Conservation (phyloP, 2,888 invertebrate genomes). For the Cheilosia grossa region DNA sequence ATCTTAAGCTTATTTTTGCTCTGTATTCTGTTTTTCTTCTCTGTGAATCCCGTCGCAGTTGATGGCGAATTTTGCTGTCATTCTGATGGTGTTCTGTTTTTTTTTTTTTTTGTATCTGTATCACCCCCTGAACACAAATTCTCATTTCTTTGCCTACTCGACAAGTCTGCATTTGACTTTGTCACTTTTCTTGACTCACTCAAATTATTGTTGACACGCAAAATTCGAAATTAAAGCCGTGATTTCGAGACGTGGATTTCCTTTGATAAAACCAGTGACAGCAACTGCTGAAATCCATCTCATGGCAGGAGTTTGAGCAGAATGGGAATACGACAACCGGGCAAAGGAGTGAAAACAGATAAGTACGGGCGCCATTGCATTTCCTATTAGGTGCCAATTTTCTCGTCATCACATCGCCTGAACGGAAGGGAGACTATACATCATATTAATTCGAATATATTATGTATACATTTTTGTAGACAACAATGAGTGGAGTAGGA, state of each 20-base stretch:
- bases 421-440: background rate
- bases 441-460: background rate
- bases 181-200: constrained; percentile 68
- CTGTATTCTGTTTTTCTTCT: constrained; percentile 45
- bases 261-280: constrained; percentile 54
- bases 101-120: background rate
- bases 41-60: constrained; percentile 5
- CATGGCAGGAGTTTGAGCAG: background rate
- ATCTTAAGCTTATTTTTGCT: constrained; percentile 65
- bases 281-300: constrained; percentile 15
- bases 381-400: constrained; percentile 22
- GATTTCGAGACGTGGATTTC: constrained; percentile 27
- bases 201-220: constrained; percentile 69
- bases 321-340: constrained; percentile 1
- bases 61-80: constrained; percentile 25
- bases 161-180: constrained; percentile 60
- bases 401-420: constrained; percentile 4
- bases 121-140: constrained; percentile 34
- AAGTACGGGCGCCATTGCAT: background rate
- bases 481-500: background rate
- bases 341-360: background rate
- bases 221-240: constrained; percentile 56
- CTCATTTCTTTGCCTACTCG: constrained; percentile 46
- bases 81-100: constrained; percentile 1
- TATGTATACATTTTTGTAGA: background rate